phyloP scores from a whole-genome alignment of 2,797 vertebrate species.

The Acipenser transmontanus region DNA sequence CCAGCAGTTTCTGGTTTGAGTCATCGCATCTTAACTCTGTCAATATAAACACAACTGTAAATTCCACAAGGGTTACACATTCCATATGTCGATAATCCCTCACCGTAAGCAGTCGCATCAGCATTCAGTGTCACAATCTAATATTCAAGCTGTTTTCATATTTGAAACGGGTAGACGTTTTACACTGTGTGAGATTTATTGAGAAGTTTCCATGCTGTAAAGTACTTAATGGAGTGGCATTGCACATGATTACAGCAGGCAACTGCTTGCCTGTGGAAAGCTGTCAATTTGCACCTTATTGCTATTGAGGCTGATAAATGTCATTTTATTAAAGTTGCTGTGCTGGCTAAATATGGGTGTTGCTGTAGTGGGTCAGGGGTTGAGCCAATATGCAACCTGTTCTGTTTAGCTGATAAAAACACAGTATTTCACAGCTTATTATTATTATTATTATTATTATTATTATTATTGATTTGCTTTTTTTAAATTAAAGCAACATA shows the following conservation, averaged over 20 bases:
- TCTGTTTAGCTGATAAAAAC: neutral
- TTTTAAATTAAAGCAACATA: too few relatives aligned
- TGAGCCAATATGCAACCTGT: neutral
- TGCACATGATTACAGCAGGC: conserved; percentile 69
- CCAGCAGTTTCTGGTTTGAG: too few relatives aligned
- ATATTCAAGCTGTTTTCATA: too few relatives aligned
- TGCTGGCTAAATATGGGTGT: conserved; percentile 61
- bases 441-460: too few relatives aligned
- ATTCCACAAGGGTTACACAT: neutral
- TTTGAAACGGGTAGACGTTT: neutral
- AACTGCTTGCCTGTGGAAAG: conserved; percentile 63
- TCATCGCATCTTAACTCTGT: too few relatives aligned
- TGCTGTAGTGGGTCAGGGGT: neutral
- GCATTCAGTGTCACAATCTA: too few relatives aligned
- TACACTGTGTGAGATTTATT: conserved; percentile 59
- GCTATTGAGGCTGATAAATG: conserved; percentile 68
- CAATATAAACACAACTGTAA: neutral
- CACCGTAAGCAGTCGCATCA: neutral
- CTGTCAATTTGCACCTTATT: conserved; percentile 48
- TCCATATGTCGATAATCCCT: neutral
- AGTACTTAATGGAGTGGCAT: conserved; percentile 62
- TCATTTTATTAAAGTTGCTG: conserved; percentile 78
- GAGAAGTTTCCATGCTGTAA: conserved; percentile 51
- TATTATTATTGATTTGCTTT: too few relatives aligned
- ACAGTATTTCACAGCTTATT: too few relatives aligned